These are phyloP conservation scores for Spondyliosoma cantharus DNA, from an alignment of 2,797 vertebrate species.

Conservation along the genomic window DNA sequence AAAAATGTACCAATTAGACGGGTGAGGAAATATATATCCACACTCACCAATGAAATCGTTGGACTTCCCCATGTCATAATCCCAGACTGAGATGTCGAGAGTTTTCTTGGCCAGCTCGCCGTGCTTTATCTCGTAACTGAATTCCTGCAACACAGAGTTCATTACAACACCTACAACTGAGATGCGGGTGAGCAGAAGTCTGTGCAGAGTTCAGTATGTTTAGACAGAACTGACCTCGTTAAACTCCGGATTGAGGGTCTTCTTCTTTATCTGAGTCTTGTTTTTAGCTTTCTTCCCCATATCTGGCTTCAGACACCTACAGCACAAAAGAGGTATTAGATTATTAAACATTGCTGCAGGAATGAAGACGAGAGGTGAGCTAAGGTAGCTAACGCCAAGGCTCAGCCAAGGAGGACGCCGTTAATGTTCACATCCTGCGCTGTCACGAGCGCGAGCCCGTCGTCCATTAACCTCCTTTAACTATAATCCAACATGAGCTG, in stretches of 20 bases:
- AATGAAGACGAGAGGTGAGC: no score
- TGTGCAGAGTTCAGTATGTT: neutral
- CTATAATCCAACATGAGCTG: neutral
- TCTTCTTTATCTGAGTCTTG: slow-evolving; percentile 95
- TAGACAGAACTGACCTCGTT: slow-evolving; percentile 86
- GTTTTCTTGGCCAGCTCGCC: slow-evolving; percentile 95
- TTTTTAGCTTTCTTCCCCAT: slow-evolving; percentile 95
- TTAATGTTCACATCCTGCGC: no score
- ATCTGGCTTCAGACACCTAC: slow-evolving; percentile 92
- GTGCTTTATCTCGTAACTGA: slow-evolving; percentile 96
- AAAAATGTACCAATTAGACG: neutral
- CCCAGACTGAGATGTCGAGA: slow-evolving; percentile 95
- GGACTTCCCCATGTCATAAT: slow-evolving; percentile 96
- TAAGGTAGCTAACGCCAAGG: no score
- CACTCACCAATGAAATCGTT: slow-evolving; percentile 96
- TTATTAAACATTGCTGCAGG: neutral
- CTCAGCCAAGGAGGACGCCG: no score
- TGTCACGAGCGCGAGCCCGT: no score
- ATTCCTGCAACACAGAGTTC: slow-evolving; percentile 85
- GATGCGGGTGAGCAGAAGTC: neutral
- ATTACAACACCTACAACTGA: neutral
- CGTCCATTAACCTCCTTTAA: neutral
- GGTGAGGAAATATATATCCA: neutral
- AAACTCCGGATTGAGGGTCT: slow-evolving; percentile 93
- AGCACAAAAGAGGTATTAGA: neutral